Percentiles rank a stretch among this genome's conserved stretches.
phyloP scores from a whole-genome alignment of 2,797 vertebrate species.

The Cryptoblepharus egeriae region DNA sequence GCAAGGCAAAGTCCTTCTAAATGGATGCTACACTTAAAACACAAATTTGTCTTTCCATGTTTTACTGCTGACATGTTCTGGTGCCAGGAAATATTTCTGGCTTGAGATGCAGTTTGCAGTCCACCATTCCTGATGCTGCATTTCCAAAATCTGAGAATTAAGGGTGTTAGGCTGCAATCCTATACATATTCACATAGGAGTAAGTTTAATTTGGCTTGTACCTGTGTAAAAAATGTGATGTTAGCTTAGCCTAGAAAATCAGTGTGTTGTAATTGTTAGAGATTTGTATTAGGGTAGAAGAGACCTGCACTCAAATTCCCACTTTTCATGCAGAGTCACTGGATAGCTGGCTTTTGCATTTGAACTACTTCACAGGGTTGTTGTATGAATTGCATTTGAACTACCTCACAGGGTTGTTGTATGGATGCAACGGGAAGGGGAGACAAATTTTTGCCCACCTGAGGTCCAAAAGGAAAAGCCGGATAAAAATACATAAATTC shows the following conservation, averaged over 20 bases:
- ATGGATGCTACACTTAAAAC: background rate
- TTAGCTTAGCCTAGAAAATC: background rate
- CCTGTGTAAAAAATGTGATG: too few species aligned
- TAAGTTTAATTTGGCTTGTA: too few species aligned
- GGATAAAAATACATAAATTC: background rate
- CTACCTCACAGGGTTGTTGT: background rate
- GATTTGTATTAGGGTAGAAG: background rate
- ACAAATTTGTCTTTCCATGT: background rate
- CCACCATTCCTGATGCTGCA: background rate
- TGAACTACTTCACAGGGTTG: background rate
- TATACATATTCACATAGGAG: too few species aligned
- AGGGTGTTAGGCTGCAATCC: background rate
- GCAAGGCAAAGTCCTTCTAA: constrained; percentile 4
- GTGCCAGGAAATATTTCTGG: constrained; percentile 12
- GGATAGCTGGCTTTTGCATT: background rate
- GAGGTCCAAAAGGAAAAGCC: too few species aligned
- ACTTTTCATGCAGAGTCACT: background rate
- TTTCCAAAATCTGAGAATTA: background rate
- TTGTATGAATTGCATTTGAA: background rate
- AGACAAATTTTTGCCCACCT: too few species aligned
- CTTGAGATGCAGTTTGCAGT: background rate
- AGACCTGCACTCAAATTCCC: background rate
- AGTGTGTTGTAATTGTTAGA: background rate
- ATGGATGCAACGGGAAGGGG: background rate
- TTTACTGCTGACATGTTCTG: constrained; percentile 14